Conservation (phyloP, 2,888 invertebrate genomes). For the Amaurobius ferox region DNA sequence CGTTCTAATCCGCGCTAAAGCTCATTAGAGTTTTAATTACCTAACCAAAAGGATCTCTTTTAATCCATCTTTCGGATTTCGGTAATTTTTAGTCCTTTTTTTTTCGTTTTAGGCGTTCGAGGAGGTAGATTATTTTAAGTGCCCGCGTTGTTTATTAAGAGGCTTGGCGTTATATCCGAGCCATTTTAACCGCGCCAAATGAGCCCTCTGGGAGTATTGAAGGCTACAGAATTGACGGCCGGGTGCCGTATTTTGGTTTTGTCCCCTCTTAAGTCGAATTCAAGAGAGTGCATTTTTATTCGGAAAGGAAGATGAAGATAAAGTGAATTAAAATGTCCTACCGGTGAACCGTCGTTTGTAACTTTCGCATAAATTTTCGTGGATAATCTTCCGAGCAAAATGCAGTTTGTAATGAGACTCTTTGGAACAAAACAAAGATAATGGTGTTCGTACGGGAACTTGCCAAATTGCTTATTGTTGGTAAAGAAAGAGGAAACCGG, state of each 20-base stretch:
- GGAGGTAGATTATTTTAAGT: conserved; percentile 50
- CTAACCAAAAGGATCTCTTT: conserved; percentile 55
- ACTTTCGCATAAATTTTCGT: conserved; percentile 8
- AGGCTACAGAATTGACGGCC: neutral
- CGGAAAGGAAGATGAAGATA: neutral
- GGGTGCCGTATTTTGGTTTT: neutral
- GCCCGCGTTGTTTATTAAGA: conserved; percentile 57
- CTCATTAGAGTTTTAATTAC: conserved; percentile 71
- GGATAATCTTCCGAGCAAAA: neutral
- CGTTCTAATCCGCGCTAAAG: conserved; percentile 59
- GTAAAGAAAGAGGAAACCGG: neutral
- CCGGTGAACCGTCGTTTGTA: neutral
- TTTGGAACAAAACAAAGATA: neutral
- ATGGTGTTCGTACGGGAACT: neutral
- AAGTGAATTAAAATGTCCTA: neutral
- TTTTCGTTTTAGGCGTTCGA: conserved; percentile 8
- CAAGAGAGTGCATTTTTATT: neutral
- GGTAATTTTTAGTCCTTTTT: neutral
- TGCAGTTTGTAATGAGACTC: neutral
- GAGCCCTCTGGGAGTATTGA: neutral
- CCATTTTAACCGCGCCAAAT: conserved; percentile 23
- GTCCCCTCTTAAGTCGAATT: neutral
- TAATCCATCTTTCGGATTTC: conserved; percentile 45
- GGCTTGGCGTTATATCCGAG: conserved; percentile 35
- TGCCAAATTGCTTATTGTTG: neutral